Percentiles rank a stretch among this genome's conserved stretches.
These are phyloP conservation scores for Prorops nasuta DNA, from an alignment of 1,140 invertebrate genomes.

Conservation along the genomic window DNA sequence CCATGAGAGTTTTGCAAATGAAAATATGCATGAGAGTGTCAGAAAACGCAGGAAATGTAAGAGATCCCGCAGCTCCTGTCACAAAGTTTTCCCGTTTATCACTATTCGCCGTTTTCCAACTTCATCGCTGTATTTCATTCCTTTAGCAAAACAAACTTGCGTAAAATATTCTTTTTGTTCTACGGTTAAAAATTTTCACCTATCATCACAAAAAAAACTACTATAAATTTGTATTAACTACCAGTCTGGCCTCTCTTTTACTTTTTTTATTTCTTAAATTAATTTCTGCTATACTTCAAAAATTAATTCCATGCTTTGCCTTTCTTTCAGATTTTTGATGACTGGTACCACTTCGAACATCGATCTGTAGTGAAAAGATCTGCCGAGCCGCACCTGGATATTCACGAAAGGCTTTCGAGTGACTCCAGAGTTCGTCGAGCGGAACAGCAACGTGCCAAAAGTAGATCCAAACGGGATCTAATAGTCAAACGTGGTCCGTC, in stretches of 20 bases:
- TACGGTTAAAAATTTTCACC: not conserved
- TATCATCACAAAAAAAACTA: no score
- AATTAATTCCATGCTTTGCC: no score
- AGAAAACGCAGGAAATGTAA: no score
- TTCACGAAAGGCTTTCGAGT: constrained; percentile 65
- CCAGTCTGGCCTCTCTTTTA: not conserved
- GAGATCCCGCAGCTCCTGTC: no score
- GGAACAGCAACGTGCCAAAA: constrained; percentile 68
- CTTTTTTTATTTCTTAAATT: no score
- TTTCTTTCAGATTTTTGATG: constrained; percentile 72
- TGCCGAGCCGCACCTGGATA: constrained; percentile 62
- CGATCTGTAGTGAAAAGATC: constrained; percentile 72
- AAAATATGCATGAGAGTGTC: no score
- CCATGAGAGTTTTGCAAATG: no score
- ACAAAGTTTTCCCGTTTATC: no score
- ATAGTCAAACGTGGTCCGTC: constrained; percentile 45
- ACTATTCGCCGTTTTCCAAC: no score
- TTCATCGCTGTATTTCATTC: no score
- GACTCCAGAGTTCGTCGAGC: constrained; percentile 74
- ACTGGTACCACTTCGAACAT: constrained; percentile 82
- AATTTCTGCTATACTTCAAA: no score
- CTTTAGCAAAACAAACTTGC: not conserved
- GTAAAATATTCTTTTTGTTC: not conserved
- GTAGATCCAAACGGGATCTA: constrained; percentile 71
- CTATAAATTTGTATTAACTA: no score